These are phyloP conservation scores for Pectinophora gossypiella DNA, from an alignment of 1,140 invertebrate species.

Conservation along the genomic window DNA sequence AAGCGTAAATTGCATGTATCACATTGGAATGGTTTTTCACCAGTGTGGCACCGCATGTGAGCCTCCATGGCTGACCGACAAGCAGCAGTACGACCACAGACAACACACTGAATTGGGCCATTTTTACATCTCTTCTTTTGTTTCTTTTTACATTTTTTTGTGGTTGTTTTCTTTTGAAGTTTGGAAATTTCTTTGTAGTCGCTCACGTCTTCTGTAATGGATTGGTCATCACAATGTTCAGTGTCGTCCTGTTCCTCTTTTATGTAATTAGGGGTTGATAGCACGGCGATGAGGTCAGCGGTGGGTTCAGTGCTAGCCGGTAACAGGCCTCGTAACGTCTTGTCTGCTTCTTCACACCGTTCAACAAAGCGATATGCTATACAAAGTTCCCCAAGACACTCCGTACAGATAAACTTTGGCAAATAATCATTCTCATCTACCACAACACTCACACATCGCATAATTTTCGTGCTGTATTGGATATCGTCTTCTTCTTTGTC, in stretches of 20 bases:
- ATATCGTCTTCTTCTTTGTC: constrained; percentile 40
- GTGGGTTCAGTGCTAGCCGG: constrained; percentile 20
- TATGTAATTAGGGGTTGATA: constrained; percentile 30
- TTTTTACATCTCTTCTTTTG: constrained; percentile 17
- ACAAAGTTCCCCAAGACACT: constrained; percentile 42
- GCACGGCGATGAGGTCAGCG: constrained; percentile 16
- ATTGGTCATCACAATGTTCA: not conserved
- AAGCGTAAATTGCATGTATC: constrained; percentile 78
- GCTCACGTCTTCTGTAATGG: not conserved
- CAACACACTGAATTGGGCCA: constrained; percentile 39
- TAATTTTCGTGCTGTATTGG: constrained; percentile 47
- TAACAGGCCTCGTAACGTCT: constrained; percentile 29
- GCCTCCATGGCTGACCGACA: constrained; percentile 78
- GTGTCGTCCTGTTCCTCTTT: constrained; percentile 17
- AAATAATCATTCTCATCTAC: constrained; percentile 52
- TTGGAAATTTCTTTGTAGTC: constrained; percentile 11
- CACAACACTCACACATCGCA: constrained; percentile 42
- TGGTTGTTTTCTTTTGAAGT: constrained; percentile 7
- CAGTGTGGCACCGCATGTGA: constrained; percentile 87
- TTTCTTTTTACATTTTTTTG: constrained; percentile 19
- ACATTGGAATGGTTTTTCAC: constrained; percentile 86
- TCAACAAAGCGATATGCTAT: constrained; percentile 47
- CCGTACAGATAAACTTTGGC: constrained; percentile 44
- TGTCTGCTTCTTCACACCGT: constrained; percentile 58
- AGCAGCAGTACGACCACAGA: constrained; percentile 39